Conservation (phyloP, 2,797 vertebrate genomes). For the Crocodylus rhombifer region DNA sequence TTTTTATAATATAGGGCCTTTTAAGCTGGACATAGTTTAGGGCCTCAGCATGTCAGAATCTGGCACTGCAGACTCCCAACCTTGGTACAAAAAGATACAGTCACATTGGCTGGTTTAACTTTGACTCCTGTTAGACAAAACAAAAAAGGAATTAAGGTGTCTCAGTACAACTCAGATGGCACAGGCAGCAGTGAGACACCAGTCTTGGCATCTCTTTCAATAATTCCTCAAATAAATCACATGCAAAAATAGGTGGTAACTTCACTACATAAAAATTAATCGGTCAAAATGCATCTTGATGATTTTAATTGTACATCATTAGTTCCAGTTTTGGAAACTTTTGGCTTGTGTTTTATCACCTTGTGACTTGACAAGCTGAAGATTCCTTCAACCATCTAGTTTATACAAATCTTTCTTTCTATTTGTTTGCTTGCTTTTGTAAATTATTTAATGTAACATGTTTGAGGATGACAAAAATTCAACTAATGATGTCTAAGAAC, state of each 20-base stretch:
- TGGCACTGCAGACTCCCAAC: too few relatives aligned
- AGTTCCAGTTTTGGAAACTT: not conserved
- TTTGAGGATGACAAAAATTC: not conserved
- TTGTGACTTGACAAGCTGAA: not conserved
- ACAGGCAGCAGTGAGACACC: not conserved
- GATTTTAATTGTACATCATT: not conserved
- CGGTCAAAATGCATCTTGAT: not conserved
- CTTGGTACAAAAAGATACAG: not conserved
- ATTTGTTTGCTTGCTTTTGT: not conserved
- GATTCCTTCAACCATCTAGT: not conserved
- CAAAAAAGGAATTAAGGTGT: not conserved
- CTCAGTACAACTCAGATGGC: not conserved
- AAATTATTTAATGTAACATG: not conserved
- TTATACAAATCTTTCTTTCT: constrained; percentile 19
- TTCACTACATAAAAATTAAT: not conserved
- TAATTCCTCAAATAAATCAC: not conserved
- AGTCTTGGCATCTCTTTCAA: not conserved
- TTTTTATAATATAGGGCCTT: too few relatives aligned
- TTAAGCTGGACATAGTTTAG: too few relatives aligned
- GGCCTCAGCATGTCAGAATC: too few relatives aligned
- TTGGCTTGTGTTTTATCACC: not conserved
- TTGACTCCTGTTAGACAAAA: not conserved
- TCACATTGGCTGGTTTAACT: not conserved
- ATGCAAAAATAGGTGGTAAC: not conserved
- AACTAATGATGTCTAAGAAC: not conserved